These are phyloP conservation scores for Mythimna loreyi DNA, from an alignment of 2,888 invertebrate genomes.

Conservation along the genomic window DNA sequence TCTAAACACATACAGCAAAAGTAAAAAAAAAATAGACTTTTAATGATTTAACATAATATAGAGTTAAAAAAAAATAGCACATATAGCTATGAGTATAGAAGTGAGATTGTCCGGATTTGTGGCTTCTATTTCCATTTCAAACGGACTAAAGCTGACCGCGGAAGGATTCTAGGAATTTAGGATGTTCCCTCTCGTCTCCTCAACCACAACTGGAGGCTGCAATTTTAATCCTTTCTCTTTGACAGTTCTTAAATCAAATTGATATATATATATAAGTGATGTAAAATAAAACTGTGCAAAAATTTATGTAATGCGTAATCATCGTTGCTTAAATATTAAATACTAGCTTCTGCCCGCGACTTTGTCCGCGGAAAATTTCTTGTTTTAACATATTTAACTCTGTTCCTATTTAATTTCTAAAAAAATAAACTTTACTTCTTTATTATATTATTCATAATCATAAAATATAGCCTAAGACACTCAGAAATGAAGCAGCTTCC, in stretches of 20 bases:
- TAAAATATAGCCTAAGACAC: no score
- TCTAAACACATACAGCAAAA: no score
- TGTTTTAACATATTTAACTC: no score
- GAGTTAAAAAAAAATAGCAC: not conserved
- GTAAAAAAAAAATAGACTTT: no score
- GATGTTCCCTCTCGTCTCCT: slow-evolving; percentile 10
- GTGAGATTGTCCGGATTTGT: slow-evolving; percentile 19
- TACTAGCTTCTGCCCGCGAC: no score
- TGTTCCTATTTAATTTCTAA: no score
- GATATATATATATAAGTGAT: not conserved
- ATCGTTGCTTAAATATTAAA: not conserved
- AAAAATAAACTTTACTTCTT: no score
- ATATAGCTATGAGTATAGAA: not conserved
- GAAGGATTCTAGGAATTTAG: slow-evolving; percentile 28
- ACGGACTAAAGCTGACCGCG: slow-evolving; percentile 16
- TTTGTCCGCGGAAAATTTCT: no score
- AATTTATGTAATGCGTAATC: not conserved
- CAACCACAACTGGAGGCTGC: slow-evolving; percentile 34
- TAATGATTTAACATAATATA: no score
- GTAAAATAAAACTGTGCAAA: not conserved
- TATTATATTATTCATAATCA: no score
- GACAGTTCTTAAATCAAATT: not conserved
- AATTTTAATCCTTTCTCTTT: slow-evolving; percentile 28
- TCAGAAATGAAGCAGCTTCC: no score
- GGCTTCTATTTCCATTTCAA: slow-evolving; percentile 32